Conservation (phyloP, 2,113 vertebrate genomes). For the Chaetodon trifascialis region DNA sequence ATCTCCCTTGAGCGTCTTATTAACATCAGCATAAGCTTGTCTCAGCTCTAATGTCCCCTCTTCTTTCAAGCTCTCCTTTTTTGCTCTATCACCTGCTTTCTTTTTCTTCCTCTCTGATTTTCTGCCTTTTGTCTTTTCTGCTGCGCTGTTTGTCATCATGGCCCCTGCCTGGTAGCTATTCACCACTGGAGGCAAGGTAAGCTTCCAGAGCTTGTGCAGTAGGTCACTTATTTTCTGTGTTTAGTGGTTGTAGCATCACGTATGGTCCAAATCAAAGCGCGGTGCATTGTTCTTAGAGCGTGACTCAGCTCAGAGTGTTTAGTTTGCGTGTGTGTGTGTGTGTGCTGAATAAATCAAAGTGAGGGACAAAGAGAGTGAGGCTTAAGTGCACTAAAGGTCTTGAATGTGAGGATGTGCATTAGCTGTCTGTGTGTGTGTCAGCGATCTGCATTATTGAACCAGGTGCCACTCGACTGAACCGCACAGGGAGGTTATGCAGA, state of each 20-base stretch:
- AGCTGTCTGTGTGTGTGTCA: slow-evolving; percentile 46
- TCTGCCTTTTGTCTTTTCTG: slow-evolving; percentile 44
- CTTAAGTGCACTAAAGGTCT: slow-evolving; percentile 12
- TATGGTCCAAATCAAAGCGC: background rate
- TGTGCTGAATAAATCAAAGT: slow-evolving; percentile 18
- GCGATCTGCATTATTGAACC: slow-evolving; percentile 59
- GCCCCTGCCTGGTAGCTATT: slow-evolving; percentile 72
- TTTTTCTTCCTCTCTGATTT: slow-evolving; percentile 30
- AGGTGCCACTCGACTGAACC: slow-evolving; percentile 43
- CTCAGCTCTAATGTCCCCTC: slow-evolving; percentile 18
- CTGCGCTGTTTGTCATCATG: slow-evolving; percentile 43
- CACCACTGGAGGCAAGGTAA: slow-evolving; percentile 82
- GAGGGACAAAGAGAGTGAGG: background rate
- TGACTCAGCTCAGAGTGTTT: slow-evolving; percentile 27
- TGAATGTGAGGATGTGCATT: slow-evolving; percentile 31
- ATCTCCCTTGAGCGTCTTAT: slow-evolving; percentile 14
- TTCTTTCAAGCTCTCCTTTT: background rate
- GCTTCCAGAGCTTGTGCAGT: slow-evolving; percentile 41
- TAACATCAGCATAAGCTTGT: slow-evolving; percentile 21
- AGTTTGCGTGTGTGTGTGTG: background rate
- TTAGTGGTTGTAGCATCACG: background rate
- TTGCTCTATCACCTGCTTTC: slow-evolving; percentile 3
- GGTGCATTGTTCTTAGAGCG: background rate
- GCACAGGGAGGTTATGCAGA: slow-evolving; percentile 31
- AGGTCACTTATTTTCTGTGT: background rate